Conservation (phyloP, 2,797 vertebrate genomes). For the Hydrolagus colliei region DNA sequence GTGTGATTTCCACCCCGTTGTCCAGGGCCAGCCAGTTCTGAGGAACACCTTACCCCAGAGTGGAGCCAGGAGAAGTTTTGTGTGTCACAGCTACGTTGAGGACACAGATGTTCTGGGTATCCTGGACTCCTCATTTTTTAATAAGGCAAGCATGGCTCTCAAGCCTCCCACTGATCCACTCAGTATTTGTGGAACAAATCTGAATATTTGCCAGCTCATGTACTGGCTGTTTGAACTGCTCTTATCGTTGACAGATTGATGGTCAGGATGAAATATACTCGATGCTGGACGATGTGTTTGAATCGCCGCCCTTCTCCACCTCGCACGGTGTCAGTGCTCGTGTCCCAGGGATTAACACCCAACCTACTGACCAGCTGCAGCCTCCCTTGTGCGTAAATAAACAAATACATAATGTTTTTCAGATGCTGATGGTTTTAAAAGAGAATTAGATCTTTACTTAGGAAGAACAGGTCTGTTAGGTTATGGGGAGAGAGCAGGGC, state of each 20-base stretch:
- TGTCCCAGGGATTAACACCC: conserved; percentile 43
- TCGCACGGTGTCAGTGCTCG: conserved; percentile 45
- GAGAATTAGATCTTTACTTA: no score
- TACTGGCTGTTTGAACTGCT: background rate
- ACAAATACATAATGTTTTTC: no score
- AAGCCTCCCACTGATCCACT: background rate
- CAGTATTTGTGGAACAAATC: background rate
- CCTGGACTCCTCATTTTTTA: conserved; percentile 82
- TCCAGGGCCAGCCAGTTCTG: conserved; percentile 74
- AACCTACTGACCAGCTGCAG: conserved; percentile 50
- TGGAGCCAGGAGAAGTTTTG: conserved; percentile 72
- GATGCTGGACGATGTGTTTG: conserved; percentile 90
- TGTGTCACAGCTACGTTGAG: conserved; percentile 76
- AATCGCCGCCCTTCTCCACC: conserved; percentile 83
- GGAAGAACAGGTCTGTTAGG: no score
- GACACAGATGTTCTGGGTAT: conserved; percentile 76
- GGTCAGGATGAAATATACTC: conserved; percentile 74
- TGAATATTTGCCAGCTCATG: background rate
- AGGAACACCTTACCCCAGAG: conserved; percentile 57
- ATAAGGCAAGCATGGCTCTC: conserved; percentile 69
- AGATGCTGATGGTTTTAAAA: no score
- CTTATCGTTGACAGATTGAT: conserved; percentile 56
- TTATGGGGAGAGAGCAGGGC: no score
- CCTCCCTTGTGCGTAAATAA: conserved; percentile 59
- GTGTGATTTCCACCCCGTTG: background rate